Base-by-base conservation (phyloP, 2,888 invertebrate genomes). In the Tiphia femorata region DNA sequence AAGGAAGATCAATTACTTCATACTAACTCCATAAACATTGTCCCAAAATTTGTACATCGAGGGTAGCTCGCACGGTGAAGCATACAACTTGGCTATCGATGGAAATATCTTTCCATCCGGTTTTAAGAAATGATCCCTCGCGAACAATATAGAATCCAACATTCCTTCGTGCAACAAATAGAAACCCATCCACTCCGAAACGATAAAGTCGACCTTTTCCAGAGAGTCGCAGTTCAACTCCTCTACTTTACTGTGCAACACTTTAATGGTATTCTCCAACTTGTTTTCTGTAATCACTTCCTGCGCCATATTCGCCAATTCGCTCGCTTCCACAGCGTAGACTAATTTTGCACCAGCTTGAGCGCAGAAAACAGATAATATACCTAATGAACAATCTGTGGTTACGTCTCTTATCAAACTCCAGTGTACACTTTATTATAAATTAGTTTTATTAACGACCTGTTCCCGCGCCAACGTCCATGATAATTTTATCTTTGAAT, bases 141-240 rank as follows among this genome's bases (percentile, higher is more conserved):
- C 96, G 71, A 85, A 85, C 8, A 97, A 84, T 2, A 98, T 92
- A 0, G 96, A 95, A 80, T 96, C 94, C 49, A 98, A 82, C 98
- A 98, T 98, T 5, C 94, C 96, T 84, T 98, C 97, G 78, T 97
- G 97, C 12, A 98, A 84, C 25, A 98, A 86, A 84, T 96, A 97
- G 83, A 97, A 97, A 0, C 97, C 97, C 97, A 98, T 98, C 97
- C 97, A 98, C 85, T 98, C 97, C 0, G 97, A 97, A 3, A 98
- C 89, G 62, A 98, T 94, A 7, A 95, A 88, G 83, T 97, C 97
- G 1, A 95, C 93, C 43, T 68, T 90, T 6, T 87, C 86, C 46
- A 88, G 77, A 62, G 81, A 84, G 0, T 92, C 90, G 44, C 93
- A 81, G 1, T 83, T 78, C 2, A 95, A 86, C 76, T 95, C 91